phyloP scores from a whole-genome alignment of 2,888 invertebrate genomes.

The Pyrochroa serraticornis region DNA sequence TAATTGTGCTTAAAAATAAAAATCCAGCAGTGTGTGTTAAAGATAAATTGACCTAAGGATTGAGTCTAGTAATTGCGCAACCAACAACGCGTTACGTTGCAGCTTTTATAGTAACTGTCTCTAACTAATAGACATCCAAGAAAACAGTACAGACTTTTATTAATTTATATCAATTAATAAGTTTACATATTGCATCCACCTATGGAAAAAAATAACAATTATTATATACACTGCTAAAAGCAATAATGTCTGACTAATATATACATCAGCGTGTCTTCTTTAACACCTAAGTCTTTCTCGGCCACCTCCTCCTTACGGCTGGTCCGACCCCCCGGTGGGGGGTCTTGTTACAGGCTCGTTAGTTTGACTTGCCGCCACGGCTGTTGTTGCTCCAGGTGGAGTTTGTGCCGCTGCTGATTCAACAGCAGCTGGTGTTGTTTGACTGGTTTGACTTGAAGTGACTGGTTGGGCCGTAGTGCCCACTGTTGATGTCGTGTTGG shows the following conservation, averaged over 20 bases:
- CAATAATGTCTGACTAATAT: conserved; percentile 22
- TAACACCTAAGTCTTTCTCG: not conserved
- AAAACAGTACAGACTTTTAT: conserved; percentile 11
- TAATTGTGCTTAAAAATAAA: too few species aligned
- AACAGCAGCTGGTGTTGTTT: conserved; percentile 51
- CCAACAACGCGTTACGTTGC: too few species aligned
- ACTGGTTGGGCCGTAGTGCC: conserved; percentile 54
- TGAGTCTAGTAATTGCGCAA: too few species aligned
- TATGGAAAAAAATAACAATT: conserved; percentile 26
- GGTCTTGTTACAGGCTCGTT: conserved; percentile 36
- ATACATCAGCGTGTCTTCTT: conserved; percentile 12
- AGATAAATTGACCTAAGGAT: too few species aligned
- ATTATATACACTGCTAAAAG: conserved; percentile 26
- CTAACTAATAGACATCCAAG: conserved; percentile 6
- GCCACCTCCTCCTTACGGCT: conserved; percentile 26
- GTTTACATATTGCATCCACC: conserved; percentile 28
- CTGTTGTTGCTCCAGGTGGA: conserved; percentile 33
- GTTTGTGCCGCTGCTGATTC: conserved; percentile 53
- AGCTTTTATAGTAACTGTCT: too few species aligned
- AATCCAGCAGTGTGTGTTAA: too few species aligned
- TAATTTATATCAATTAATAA: conserved; percentile 20
- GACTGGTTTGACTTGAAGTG: conserved; percentile 55
- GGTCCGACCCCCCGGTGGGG: conserved; percentile 54
- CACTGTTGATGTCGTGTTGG: conserved; percentile 57
- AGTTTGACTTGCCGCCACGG: conserved; percentile 38